Evolutionary conservation across 2,888 invertebrate genomes (phyloP), one percentile per base, ranked within the genome.

Genomic region (Tenthredo mesomela): DNA sequence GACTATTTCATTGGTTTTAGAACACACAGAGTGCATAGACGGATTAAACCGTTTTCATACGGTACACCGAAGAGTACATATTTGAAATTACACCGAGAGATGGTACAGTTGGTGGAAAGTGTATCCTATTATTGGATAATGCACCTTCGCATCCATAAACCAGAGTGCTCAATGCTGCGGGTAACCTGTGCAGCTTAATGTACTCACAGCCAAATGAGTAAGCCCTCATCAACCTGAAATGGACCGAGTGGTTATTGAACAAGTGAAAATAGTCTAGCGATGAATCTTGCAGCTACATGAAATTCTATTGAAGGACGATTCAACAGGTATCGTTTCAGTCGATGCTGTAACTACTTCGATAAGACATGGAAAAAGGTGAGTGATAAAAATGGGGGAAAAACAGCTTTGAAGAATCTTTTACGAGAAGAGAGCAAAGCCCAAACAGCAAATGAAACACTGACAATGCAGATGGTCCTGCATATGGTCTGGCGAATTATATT

Each of bases 251-350:
- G n/a, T 54, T 7, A 54, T 54, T n/a, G 54, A 54, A n/a, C n/a
- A n/a, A 54, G n/a, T 54, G 7, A n/a, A n/a, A 54, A 54, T 54
- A n/a, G 54, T 7, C 7, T 54, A 54, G n/a, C n/a, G 54, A 54
- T 54, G n/a, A 54, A 54, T 54, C 54, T n/a, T 54, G n/a, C n/a
- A n/a, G n/a, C 54, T 7, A n/a, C 7, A 18, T 54, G 54, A 54
- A 54, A n/a, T n/a, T 7, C 54, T n/a, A 54, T 54, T 7, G 54
- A 6, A 54, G n/a, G n/a, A n/a, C 54, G 54, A 54, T 54, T 54
- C 54, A 54, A 54, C 54, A 54, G 54, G 54, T 54, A n/a, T 54
- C n/a, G n/a, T 54, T 54, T n/a, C n/a, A n/a, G n/a, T n/a, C n/a
- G n/a, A 54, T n/a, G 54, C n/a, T 54, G 10, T 7, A 54, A 54